Base-by-base conservation (phyloP, 1,140 invertebrate species). In the Asbolus verrucosus region DNA sequence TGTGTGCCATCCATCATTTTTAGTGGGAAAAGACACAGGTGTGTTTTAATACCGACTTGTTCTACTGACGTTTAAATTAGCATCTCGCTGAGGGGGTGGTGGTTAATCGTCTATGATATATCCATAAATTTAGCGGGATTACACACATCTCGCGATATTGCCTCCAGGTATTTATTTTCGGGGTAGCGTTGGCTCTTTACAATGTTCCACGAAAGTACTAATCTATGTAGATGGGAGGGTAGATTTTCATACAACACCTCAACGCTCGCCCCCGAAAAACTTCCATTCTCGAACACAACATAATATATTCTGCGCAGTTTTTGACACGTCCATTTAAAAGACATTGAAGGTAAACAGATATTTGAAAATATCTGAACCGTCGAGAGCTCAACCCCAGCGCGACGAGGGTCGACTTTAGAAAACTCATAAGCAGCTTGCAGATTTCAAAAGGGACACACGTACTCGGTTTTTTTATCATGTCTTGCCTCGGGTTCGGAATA, bases 81-180 rank as follows among this genome's bases (percentile, higher is more conserved):
- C 46, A 54, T 54, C 27, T 54, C 46, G 46, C 9, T 11, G 27
- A 19, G 36, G 36, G 61, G 61, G 33, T 18, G 33, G 33, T 18
- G 61, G 27, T 63, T 63, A 63, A 63, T 63, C 61, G 61, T 63
- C 61, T 63, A 63, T 63, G 61, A 41, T 41, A 63, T 63, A 63
- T 63, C 61, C 61, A 63, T 63, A 63, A 63, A 63, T 63, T 63
- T 54, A 19, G 21, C 21, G n/a, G 46, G 46, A 54, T 54, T 54
- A 54, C 46, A 54, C 46, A 54, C 46, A 54, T 54, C 46, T 54
- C 46, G 46, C 46, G 46, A 54, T 54, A 54, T 54, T 54, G 27
- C 46, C 27, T 54, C 21, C 6, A 21, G 21, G 46, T 54, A 54
- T 54, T 54, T 54, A 54, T 54, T 24, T 54, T 27, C 46, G 19